Conservation (phyloP, 2,888 invertebrate species). For the Zaprionus obscuricornis region DNA sequence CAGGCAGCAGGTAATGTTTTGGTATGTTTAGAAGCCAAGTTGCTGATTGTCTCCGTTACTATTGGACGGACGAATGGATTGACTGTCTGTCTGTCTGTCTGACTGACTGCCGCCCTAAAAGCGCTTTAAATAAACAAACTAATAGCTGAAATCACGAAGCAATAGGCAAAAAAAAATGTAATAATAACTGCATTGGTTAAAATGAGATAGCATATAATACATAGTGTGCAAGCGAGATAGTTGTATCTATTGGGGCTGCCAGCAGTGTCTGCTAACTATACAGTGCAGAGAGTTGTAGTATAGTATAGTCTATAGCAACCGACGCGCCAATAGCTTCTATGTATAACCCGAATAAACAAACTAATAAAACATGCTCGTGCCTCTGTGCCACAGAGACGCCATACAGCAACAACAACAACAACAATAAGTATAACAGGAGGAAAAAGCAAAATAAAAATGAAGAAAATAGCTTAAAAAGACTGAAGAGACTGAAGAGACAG, state of each 20-base stretch:
- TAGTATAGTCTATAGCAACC: slow-evolving; percentile 83
- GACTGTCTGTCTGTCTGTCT: slow-evolving; percentile 39
- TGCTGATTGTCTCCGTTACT: neutral
- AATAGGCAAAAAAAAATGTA: slow-evolving; percentile 54
- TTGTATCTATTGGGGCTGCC: slow-evolving; percentile 36
- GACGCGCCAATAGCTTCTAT: slow-evolving; percentile 57
- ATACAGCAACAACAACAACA: slow-evolving; percentile 22
- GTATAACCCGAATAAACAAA: slow-evolving; percentile 84
- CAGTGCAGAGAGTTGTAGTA: no score
- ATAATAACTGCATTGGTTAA: slow-evolving; percentile 34
- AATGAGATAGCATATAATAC: no score
- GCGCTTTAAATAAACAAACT: slow-evolving; percentile 78
- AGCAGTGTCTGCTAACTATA: no score
- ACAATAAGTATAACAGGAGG: no score
- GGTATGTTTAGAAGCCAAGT: slow-evolving; percentile 68
- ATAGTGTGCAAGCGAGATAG: slow-evolving; percentile 7
- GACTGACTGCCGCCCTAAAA: slow-evolving; percentile 64
- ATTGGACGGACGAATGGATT: no score
- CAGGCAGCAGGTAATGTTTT: slow-evolving; percentile 55
- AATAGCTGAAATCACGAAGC: slow-evolving; percentile 73
- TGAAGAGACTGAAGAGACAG: slow-evolving; percentile 31
- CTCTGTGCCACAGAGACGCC: slow-evolving; percentile 23
- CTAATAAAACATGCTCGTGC: slow-evolving; percentile 80
- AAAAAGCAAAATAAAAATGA: neutral
- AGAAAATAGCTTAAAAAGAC: slow-evolving; percentile 49